Evolutionary conservation across 1,140 invertebrate species (phyloP).

Genomic region (Neotoxoptera formosana): DNA sequence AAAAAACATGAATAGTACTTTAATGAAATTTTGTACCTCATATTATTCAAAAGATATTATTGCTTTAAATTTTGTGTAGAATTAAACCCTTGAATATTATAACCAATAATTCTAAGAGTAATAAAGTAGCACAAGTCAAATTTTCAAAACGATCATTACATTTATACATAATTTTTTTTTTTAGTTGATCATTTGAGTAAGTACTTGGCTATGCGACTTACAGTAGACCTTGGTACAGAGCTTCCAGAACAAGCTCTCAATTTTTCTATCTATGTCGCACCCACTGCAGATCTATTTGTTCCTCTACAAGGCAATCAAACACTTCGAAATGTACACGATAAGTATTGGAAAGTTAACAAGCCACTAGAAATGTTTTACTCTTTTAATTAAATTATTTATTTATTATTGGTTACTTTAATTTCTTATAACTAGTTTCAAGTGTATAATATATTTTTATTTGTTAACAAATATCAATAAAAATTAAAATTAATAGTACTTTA

Average conservation of each 20-base stretch:
- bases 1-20: too few relatives aligned
- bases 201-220: slow-evolving; percentile 93
- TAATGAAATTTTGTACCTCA: too few relatives aligned
- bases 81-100: too few relatives aligned
- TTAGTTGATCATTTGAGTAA: slow-evolving; percentile 94
- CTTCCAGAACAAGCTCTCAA: slow-evolving; percentile 74
- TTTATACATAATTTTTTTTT: not conserved
- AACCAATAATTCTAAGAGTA: too few relatives aligned
- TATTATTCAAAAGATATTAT: too few relatives aligned
- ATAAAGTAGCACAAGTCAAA: too few relatives aligned
- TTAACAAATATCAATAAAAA: slow-evolving; percentile 4
- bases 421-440: not conserved
- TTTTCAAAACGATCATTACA: too few relatives aligned
- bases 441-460: not conserved
- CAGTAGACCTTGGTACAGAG: slow-evolving; percentile 82
- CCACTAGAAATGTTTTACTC: slow-evolving; percentile 96
- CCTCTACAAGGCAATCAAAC: slow-evolving; percentile 87
- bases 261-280: slow-evolving; percentile 91
- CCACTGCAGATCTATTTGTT: slow-evolving; percentile 81
- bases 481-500: not conserved
- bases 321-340: slow-evolving; percentile 90
- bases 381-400: slow-evolving; percentile 59
- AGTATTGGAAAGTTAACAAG: slow-evolving; percentile 92
- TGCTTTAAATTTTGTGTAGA: too few relatives aligned
- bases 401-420: not conserved